Conservation (phyloP, 2,113 vertebrate species). For the Aptenodytes patagonicus region DNA sequence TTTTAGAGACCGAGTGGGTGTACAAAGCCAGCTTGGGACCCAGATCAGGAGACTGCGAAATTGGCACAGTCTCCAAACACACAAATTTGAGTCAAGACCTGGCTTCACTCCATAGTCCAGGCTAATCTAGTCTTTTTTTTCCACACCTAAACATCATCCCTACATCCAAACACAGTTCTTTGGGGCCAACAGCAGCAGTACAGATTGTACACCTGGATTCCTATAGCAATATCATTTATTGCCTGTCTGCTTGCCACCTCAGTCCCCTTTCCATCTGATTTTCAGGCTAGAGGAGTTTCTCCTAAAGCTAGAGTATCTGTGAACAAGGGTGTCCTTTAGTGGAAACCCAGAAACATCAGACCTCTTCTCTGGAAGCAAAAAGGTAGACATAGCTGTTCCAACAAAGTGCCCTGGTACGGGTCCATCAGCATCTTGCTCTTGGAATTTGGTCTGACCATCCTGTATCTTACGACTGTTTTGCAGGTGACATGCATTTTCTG, state of each 20-base stretch:
- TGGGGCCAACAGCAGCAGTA: neutral
- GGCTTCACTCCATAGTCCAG: neutral
- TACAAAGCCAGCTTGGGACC: neutral
- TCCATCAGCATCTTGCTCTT: neutral
- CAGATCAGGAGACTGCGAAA: neutral
- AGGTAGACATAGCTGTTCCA: neutral
- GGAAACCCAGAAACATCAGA: neutral
- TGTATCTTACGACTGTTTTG: neutral
- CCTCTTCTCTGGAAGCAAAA: neutral
- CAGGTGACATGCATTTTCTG: neutral
- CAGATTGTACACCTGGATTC: neutral
- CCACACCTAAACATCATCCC: neutral
- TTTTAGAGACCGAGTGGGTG: rapidly evolving
- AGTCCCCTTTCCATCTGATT: neutral
- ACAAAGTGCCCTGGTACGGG: neutral
- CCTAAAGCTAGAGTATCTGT: neutral
- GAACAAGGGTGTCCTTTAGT: neutral
- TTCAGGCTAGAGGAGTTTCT: neutral
- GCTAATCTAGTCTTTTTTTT: neutral
- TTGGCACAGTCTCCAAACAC: neutral
- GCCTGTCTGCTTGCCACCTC: neutral
- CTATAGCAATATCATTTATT: neutral
- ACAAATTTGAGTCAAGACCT: neutral
- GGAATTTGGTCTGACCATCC: neutral
- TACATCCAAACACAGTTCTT: neutral